Evolutionary conservation across 2,113 vertebrate species (phyloP).

Genomic region (Petrocephalus zakoni): DNA sequence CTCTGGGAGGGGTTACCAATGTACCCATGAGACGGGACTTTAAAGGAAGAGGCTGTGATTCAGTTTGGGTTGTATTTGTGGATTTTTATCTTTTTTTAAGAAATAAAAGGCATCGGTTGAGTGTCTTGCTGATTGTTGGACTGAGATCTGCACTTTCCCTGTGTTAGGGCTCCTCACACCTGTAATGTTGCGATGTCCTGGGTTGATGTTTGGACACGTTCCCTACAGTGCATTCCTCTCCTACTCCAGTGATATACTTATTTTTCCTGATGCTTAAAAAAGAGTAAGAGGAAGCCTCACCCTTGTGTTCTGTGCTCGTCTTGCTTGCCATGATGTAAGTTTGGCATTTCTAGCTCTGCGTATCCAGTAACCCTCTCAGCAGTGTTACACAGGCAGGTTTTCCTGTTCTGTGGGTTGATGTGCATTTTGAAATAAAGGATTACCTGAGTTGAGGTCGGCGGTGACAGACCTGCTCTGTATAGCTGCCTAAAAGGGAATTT

Average conservation of each 20-base stretch:
- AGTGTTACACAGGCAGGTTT: not conserved
- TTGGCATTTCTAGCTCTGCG: not conserved
- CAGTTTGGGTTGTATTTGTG: not conserved
- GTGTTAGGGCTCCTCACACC: not conserved
- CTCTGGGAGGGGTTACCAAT: not conserved
- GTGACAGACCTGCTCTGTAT: not conserved
- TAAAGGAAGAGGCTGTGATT: not conserved
- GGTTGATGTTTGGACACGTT: not conserved
- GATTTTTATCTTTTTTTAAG: not conserved
- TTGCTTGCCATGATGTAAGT: not conserved
- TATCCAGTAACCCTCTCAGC: not conserved
- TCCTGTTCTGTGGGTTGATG: not conserved
- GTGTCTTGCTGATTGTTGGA: not conserved
- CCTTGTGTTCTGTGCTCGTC: not conserved
- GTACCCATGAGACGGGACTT: not conserved
- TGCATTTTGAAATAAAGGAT: not conserved
- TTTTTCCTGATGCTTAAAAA: not conserved
- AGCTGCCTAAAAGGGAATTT: not conserved
- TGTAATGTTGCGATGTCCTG: too few species aligned
- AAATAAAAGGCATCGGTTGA: not conserved
- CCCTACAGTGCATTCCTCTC: not conserved
- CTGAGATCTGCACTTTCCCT: not conserved
- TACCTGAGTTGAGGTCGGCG: not conserved
- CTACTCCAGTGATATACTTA: not conserved
- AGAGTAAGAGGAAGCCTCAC: not conserved